phyloP scores from a whole-genome alignment of 2,113 vertebrate genomes.

The Hyperopisus bebe region DNA sequence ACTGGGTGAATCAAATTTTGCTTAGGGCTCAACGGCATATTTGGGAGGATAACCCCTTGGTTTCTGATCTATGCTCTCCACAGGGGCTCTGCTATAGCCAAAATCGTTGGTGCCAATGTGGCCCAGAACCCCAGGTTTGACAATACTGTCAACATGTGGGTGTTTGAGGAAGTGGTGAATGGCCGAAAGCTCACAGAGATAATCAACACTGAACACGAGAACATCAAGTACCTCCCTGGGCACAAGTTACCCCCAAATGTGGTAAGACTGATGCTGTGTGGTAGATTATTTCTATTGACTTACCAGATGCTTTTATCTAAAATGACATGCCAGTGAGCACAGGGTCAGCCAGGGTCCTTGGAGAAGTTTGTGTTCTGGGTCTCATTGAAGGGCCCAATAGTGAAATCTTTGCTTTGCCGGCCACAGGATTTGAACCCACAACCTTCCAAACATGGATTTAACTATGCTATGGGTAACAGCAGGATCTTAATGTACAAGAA shows the following conservation, averaged over 20 bases:
- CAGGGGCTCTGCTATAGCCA: constrained; percentile 96
- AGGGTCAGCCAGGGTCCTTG: not conserved
- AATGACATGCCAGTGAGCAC: not conserved
- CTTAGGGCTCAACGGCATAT: not conserved
- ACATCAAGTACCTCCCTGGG: constrained; percentile 88
- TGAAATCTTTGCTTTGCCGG: not conserved
- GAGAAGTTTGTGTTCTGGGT: not conserved
- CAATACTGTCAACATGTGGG: constrained; percentile 85
- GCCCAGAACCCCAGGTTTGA: constrained; percentile 72
- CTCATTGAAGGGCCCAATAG: not conserved
- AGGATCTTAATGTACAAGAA: not conserved
- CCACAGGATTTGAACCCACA: not conserved
- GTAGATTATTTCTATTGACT: not conserved
- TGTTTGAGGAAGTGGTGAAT: constrained; percentile 81
- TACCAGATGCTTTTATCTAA: not conserved
- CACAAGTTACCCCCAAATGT: constrained; percentile 89
- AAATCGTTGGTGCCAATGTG: constrained; percentile 81
- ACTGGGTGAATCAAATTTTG: not conserved
- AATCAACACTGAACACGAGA: constrained; percentile 91
- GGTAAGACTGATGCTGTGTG: constrained; percentile 56
- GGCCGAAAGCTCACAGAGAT: constrained; percentile 84
- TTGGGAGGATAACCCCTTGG: not conserved
- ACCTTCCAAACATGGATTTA: not conserved
- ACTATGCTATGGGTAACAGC: not conserved
- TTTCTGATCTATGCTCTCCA: not conserved